Conservation (phyloP, 92 coral and sea anemone genomes). For the Isaurus tuberculatus region DNA sequence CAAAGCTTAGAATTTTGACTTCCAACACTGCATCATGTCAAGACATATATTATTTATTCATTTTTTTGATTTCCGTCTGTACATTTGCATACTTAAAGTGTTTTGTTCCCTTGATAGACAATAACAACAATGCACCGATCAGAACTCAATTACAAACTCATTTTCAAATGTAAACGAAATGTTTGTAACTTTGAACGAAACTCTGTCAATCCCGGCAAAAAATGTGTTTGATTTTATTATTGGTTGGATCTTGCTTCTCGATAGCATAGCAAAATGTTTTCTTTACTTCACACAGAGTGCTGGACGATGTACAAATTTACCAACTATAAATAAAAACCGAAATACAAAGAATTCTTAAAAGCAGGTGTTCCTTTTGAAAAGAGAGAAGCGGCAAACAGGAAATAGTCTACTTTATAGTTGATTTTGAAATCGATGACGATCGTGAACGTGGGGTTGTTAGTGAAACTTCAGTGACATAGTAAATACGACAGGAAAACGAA, state of each 20-base stretch:
- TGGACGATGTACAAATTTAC: background rate
- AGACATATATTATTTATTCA: conserved; percentile 25
- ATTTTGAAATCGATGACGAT: too few species aligned
- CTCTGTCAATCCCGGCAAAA: too few species aligned
- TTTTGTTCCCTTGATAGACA: background rate
- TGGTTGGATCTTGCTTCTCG: background rate
- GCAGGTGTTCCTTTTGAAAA: background rate
- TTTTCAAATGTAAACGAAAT: background rate
- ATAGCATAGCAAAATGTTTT: background rate
- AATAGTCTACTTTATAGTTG: too few species aligned
- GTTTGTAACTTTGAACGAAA: background rate
- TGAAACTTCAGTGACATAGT: too few species aligned
- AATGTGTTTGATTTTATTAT: background rate
- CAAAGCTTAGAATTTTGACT: background rate
- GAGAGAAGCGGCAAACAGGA: background rate
- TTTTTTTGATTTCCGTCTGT: background rate
- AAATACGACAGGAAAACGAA: too few species aligned
- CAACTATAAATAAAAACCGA: background rate
- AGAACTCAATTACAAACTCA: background rate
- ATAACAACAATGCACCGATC: background rate
- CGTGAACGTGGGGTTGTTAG: too few species aligned
- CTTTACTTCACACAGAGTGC: background rate
- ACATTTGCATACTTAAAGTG: conserved; percentile 10
- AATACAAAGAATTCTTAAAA: background rate
- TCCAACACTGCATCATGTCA: background rate